These are phyloP conservation scores for Eulacestoma nigropectus DNA, from an alignment of 2,113 vertebrate genomes.

Conservation along the genomic window DNA sequence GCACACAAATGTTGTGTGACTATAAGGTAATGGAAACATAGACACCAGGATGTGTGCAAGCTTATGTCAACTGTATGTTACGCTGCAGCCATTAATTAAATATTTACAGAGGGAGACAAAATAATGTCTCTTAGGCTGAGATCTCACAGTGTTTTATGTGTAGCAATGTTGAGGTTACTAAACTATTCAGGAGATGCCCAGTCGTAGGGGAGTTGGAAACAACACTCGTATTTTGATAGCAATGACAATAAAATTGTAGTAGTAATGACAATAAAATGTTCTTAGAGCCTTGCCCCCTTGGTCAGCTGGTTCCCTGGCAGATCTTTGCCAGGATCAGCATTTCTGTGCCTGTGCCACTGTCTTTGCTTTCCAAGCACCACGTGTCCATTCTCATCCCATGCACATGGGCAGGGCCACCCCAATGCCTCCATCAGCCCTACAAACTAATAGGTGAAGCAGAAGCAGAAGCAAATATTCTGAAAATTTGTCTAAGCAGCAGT, in stretches of 20 bases:
- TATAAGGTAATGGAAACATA: neutral
- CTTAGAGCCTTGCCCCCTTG: neutral
- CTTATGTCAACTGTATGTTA: neutral
- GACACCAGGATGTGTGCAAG: neutral
- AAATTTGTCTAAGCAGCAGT: neutral
- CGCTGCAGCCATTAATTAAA: neutral
- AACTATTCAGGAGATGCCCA: neutral
- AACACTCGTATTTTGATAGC: neutral
- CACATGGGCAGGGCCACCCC: neutral
- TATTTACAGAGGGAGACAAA: neutral
- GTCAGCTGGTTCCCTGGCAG: neutral
- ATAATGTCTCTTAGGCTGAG: neutral
- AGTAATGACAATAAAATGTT: neutral
- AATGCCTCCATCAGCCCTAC: neutral
- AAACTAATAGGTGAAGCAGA: neutral
- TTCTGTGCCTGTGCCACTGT: neutral
- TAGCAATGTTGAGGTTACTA: neutral
- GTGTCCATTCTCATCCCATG: neutral
- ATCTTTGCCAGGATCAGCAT: neutral
- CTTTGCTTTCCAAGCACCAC: neutral
- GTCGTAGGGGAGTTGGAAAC: neutral
- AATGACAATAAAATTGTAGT: no score
- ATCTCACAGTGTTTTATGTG: neutral
- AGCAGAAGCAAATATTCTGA: neutral
- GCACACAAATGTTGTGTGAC: neutral